phyloP scores from a whole-genome alignment of 2,797 vertebrate species.

The Geotrypetes seraphini region DNA sequence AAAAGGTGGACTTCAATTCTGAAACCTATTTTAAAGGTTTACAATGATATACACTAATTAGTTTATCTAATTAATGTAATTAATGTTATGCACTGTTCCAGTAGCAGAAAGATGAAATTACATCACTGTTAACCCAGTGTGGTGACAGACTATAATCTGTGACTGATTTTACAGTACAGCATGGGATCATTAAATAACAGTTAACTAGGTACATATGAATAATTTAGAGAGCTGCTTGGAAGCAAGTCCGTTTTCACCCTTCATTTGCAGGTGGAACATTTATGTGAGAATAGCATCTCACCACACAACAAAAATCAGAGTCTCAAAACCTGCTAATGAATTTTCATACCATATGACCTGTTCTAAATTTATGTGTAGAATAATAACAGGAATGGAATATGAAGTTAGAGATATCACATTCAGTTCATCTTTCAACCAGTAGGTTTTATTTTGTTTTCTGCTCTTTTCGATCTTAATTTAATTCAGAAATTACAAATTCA shows the following conservation, averaged over 20 bases:
- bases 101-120: slow-evolving; percentile 26
- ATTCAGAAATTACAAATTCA: too few species aligned
- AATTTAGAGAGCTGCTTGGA: slow-evolving; percentile 20
- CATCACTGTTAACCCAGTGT: slow-evolving; percentile 11
- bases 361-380: not conserved
- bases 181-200: slow-evolving; percentile 18
- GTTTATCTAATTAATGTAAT: slow-evolving; percentile 24
- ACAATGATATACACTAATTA: not conserved
- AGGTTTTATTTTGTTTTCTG: not conserved
- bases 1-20: too few species aligned
- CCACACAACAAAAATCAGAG: slow-evolving; percentile 2
- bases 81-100: slow-evolving; percentile 8
- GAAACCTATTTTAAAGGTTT: too few species aligned
- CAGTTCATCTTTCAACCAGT: not conserved
- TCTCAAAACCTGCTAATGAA: slow-evolving; percentile 10
- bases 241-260: not conserved
- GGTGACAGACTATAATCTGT: slow-evolving; percentile 12
- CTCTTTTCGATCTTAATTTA: too few species aligned
- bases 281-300: slow-evolving; percentile 4
- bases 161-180: slow-evolving; percentile 7
- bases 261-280: slow-evolving; percentile 4
- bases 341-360: slow-evolving; percentile 4
- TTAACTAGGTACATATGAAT: slow-evolving; percentile 20
- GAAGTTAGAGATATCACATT: not conserved
- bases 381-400: not conserved